phyloP scores from a whole-genome alignment of 2,797 vertebrate genomes.

The Linurgus olivaceus region DNA sequence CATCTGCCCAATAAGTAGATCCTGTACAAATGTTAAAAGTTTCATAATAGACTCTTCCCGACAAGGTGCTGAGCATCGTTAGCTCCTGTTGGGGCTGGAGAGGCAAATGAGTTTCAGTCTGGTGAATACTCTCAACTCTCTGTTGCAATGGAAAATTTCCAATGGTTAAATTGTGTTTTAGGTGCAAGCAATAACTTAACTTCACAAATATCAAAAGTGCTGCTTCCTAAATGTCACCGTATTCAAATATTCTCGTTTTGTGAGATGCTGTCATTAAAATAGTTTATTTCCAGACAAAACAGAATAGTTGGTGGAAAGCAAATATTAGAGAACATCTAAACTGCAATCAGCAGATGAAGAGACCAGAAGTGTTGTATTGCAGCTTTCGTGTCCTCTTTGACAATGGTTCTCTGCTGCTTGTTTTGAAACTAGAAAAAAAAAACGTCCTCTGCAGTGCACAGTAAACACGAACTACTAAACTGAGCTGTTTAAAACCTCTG shows the following conservation, averaged over 20 bases:
- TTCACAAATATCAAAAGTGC: neutral
- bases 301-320: neutral
- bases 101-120: neutral
- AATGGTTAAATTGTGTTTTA: neutral
- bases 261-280: neutral
- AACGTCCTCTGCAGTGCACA: neutral
- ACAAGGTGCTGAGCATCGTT: neutral
- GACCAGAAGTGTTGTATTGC: neutral
- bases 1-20: neutral
- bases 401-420: neutral
- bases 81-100: neutral
- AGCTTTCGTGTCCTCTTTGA: neutral
- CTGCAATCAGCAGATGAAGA: neutral
- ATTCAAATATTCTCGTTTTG: neutral
- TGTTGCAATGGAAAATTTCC: neutral
- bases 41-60: neutral
- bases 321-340: neutral
- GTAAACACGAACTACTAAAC: slow-evolving; percentile 36
- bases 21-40: neutral
- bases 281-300: neutral
- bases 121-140: neutral
- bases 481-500: slow-evolving; percentile 40
- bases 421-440: slow-evolving; percentile 27
- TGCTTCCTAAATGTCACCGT: neutral
- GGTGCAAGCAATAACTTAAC: neutral